Evolutionary conservation across 2,888 invertebrate genomes (phyloP).

Genomic region (Latheticus oryzae): DNA sequence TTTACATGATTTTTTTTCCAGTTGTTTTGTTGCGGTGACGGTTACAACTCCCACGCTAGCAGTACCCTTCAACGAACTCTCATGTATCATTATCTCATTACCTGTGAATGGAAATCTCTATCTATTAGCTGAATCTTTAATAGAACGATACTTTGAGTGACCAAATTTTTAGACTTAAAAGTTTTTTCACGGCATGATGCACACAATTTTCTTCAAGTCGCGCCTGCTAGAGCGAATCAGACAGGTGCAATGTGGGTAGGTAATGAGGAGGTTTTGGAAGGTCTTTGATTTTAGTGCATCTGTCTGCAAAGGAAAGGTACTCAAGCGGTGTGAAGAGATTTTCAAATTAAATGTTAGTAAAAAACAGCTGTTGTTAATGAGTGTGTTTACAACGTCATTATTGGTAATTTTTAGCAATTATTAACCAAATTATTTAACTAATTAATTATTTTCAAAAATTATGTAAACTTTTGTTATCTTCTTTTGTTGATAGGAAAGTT

Average conservation of each 20-base stretch:
- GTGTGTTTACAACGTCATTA: too few relatives aligned
- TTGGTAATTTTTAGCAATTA: too few relatives aligned
- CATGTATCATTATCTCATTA: slow-evolving; percentile 15
- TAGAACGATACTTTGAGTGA: slow-evolving; percentile 6
- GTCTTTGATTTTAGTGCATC: slow-evolving; percentile 9
- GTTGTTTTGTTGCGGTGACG: too few relatives aligned
- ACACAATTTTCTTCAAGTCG: slow-evolving; percentile 36
- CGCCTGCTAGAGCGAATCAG: slow-evolving; percentile 18
- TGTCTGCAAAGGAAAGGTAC: too few relatives aligned
- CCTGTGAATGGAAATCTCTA: slow-evolving; percentile 3
- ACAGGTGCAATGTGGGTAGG: slow-evolving; percentile 25
- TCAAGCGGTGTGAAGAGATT: not conserved
- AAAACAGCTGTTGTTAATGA: too few relatives aligned
- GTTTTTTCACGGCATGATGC: slow-evolving; percentile 29
- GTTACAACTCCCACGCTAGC: slow-evolving; percentile 42
- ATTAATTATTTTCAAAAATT: slow-evolving; percentile 3
- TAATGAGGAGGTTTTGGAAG: slow-evolving; percentile 13
- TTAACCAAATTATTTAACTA: too few relatives aligned
- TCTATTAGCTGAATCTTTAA: not conserved
- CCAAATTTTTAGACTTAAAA: slow-evolving; percentile 4
- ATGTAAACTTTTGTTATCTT: slow-evolving; percentile 6
- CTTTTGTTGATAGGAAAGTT: slow-evolving; percentile 23
- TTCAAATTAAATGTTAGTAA: too few relatives aligned
- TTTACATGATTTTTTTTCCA: slow-evolving; percentile 12
- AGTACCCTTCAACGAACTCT: slow-evolving; percentile 25